These are phyloP conservation scores for Archegozetes longisetosus DNA, from an alignment of 1,140 invertebrate genomes.

Conservation along the genomic window DNA sequence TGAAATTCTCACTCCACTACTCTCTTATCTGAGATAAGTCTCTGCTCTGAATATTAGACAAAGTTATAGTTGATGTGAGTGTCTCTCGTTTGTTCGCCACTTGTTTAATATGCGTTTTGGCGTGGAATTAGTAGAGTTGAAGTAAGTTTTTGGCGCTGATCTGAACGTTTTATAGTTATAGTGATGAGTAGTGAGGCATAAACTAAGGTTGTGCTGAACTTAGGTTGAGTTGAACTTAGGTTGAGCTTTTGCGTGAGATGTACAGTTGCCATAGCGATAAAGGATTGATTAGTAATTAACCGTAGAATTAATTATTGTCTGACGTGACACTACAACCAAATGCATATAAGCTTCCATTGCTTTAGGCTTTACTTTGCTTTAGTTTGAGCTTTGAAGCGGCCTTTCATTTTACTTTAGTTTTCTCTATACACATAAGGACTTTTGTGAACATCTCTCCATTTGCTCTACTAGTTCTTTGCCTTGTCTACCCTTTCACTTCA, in stretches of 20 bases:
- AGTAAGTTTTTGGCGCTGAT: no score
- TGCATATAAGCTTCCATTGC: not conserved
- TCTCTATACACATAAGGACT: not conserved
- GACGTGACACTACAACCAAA: conserved; percentile 20
- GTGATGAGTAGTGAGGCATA: not conserved
- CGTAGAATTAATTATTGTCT: conserved; percentile 21
- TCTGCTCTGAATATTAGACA: no score
- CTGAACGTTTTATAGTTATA: no score
- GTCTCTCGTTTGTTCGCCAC: no score
- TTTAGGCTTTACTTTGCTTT: not conserved
- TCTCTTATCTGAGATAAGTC: not conserved
- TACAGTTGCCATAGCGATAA: conserved; percentile 16
- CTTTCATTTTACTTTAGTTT: not conserved
- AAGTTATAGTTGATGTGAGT: no score
- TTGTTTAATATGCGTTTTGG: no score
- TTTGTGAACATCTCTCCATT: not conserved
- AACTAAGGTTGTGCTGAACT: not conserved
- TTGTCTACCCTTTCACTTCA: conserved; percentile 17
- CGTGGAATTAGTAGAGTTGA: no score
- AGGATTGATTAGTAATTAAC: conserved; percentile 22
- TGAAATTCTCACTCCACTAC: no score
- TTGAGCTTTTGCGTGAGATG: conserved; percentile 14
- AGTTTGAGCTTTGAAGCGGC: not conserved
- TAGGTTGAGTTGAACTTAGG: no score
- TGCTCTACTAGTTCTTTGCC: no score